Percentiles rank a stretch among this genome's conserved stretches.
Conservation (phyloP, 1,140 invertebrate species). For the Homarus americanus region DNA sequence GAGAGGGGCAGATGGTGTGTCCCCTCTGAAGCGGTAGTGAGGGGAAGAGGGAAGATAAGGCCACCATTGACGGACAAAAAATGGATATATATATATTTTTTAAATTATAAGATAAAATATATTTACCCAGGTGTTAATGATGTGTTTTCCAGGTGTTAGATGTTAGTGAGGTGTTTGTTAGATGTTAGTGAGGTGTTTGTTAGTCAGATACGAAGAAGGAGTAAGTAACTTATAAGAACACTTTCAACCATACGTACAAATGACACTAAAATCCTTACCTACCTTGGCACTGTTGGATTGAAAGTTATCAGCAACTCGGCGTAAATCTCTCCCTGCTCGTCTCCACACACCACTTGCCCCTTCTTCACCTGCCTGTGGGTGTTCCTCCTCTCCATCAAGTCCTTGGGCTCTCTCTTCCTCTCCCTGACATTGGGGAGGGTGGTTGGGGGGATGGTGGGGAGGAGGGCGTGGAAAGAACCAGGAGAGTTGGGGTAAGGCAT, state of each 20-base stretch:
- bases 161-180: too few species aligned
- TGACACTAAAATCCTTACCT: too few species aligned
- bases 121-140: too few species aligned
- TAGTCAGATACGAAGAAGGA: too few species aligned
- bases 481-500: constrained; percentile 15
- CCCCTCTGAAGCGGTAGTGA: background rate
- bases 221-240: too few species aligned
- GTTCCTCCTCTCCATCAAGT: background rate
- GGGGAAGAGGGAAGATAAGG: background rate
- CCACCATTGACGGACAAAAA: background rate
- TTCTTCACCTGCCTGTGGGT: background rate
- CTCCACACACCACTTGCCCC: background rate
- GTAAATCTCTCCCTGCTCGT: constrained; percentile 19
- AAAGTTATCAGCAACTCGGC: constrained; percentile 53
- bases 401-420: background rate
- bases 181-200: too few species aligned
- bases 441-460: background rate
- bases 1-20: background rate
- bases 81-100: too few species aligned
- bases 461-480: constrained; percentile 9
- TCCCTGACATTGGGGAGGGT: background rate
- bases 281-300: constrained; percentile 34
- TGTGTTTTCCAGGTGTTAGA: too few species aligned
- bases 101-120: too few species aligned
- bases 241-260: too few species aligned